Evolutionary conservation across 2,113 vertebrate species (phyloP).

Genomic region (Collichthys lucidus): DNA sequence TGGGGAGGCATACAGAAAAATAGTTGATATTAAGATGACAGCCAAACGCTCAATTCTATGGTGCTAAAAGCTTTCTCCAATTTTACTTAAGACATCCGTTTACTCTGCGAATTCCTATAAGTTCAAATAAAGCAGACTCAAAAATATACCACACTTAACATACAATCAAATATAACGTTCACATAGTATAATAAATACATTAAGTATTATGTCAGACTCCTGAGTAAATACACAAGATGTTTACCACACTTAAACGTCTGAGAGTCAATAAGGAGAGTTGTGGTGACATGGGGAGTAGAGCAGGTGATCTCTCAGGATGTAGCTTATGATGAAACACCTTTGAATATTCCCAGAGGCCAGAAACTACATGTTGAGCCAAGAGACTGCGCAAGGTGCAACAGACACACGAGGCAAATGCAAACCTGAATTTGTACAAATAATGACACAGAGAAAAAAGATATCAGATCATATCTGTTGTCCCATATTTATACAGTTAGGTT

Average conservation of each 20-base stretch:
- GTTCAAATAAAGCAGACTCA: no score
- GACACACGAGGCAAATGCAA: conserved; percentile 11
- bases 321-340: conserved; percentile 74
- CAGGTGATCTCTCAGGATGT: conserved; percentile 70
- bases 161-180: no score
- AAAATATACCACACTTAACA: no score
- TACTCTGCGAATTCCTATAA: no score
- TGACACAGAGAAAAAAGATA: conserved; percentile 15
- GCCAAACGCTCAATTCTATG: no score
- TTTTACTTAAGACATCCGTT: no score
- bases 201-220: neutral
- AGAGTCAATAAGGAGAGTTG: conserved; percentile 41
- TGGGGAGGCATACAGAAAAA: no score
- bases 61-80: no score
- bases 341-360: conserved; percentile 62
- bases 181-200: neutral
- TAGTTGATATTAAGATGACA: no score
- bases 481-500: neutral
- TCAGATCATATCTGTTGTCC: neutral
- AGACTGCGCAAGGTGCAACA: conserved; percentile 62
- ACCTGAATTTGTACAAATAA: neutral
- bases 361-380: conserved; percentile 55
- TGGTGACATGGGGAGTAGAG: conserved; percentile 57
- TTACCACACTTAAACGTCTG: conserved; percentile 55
- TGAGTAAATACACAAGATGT: conserved; percentile 27